Percentiles rank a stretch among this genome's conserved stretches.
Conservation (phyloP, 2,888 invertebrate species). For the Iselma pallidipennis region DNA sequence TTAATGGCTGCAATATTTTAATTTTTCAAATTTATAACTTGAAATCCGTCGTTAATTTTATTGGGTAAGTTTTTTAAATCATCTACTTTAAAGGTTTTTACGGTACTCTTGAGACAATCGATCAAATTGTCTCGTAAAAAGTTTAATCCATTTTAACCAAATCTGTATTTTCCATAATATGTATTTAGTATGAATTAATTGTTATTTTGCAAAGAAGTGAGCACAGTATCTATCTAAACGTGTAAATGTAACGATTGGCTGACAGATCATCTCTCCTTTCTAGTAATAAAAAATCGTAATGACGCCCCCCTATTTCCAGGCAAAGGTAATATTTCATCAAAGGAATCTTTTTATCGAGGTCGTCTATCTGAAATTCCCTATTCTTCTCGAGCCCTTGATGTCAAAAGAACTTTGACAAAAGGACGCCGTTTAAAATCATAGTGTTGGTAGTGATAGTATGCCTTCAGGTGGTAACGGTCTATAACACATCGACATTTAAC, state of each 20-base stretch:
- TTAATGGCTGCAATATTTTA: neutral
- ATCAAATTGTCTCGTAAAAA: neutral
- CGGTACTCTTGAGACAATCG: neutral
- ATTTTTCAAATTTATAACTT: neutral
- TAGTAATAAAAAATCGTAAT: neutral
- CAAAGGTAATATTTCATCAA: conserved; percentile 25
- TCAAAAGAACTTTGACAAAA: conserved; percentile 3
- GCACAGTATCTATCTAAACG: too few species aligned
- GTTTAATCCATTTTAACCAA: neutral
- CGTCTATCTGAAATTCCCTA: conserved; percentile 10
- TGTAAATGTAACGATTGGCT: too few species aligned
- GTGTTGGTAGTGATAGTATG: neutral
- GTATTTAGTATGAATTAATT: neutral
- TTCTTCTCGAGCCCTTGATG: neutral
- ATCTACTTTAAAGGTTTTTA: neutral
- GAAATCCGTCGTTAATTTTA: neutral
- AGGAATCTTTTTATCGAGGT: conserved; percentile 15
- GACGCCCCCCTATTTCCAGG: neutral
- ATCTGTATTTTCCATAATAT: too few species aligned
- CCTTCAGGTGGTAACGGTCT: neutral
- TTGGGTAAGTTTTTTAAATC: neutral
- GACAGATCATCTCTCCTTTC: too few species aligned
- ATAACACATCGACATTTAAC: neutral
- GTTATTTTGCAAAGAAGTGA: too few species aligned
- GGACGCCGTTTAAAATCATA: conserved; percentile 1